Evolutionary conservation across 2,113 vertebrate species (phyloP).

Genomic region (Anthoscopus minutus): DNA sequence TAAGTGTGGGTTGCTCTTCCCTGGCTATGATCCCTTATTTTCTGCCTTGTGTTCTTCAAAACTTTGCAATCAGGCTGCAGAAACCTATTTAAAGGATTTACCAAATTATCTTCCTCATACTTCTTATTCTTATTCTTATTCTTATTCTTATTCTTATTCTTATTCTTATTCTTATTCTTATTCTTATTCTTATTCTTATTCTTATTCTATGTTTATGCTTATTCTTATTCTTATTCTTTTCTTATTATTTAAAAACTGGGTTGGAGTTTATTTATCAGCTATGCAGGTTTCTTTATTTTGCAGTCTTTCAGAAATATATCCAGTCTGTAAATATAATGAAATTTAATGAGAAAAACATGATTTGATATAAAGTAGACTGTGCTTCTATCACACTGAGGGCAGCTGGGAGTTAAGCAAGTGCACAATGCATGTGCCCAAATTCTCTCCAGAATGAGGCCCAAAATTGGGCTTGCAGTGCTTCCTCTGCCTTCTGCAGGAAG

Average conservation of each 20-base stretch:
- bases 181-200: too few relatives aligned
- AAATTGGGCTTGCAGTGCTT: not conserved
- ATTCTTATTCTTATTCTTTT: too few relatives aligned
- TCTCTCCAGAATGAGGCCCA: not conserved
- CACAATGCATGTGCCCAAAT: not conserved
- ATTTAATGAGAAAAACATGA: not conserved
- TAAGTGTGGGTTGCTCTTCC: not conserved
- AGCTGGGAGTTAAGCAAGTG: not conserved
- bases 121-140: too few relatives aligned
- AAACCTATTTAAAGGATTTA: not conserved
- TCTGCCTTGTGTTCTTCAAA: not conserved
- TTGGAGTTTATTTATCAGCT: not conserved
- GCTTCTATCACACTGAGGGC: not conserved
- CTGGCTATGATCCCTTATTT: not conserved
- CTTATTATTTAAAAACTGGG: not conserved
- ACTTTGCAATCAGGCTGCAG: not conserved
- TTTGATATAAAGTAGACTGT: not conserved
- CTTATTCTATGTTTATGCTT: too few relatives aligned
- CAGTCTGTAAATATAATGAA: not conserved
- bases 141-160: too few relatives aligned
- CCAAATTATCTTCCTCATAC: not conserved
- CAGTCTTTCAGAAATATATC: not conserved
- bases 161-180: too few relatives aligned
- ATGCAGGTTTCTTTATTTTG: not conserved
- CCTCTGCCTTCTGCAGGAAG: slow-evolving; percentile 9